A percentile compares a stretch with the other conserved stretches of the same genome.
These are phyloP conservation scores for Trichomycterus rosablanca DNA, from an alignment of 2,113 vertebrate species.

Conservation along the genomic window DNA sequence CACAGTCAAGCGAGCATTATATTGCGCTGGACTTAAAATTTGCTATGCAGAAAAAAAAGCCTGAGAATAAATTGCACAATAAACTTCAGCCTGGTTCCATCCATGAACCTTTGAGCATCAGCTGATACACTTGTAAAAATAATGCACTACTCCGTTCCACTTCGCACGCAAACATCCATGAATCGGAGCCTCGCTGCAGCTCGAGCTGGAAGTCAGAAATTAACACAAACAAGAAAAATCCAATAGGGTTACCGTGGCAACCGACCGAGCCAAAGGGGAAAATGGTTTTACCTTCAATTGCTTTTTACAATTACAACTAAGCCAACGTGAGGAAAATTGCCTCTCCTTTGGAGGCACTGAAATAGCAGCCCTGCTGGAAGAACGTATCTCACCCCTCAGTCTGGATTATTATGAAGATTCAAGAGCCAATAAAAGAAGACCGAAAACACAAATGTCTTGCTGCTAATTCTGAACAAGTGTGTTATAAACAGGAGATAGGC, in stretches of 20 bases:
- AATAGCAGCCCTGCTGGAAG: slow-evolving; percentile 60
- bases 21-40: too few relatives aligned
- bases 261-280: slow-evolving; percentile 53
- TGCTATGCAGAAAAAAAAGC: too few relatives aligned
- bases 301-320: slow-evolving; percentile 63
- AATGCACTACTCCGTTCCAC: neutral
- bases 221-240: slow-evolving; percentile 32
- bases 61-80: too few relatives aligned
- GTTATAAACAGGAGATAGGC: slow-evolving; percentile 3
- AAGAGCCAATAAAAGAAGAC: slow-evolving; percentile 12
- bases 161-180: neutral
- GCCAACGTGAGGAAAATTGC: slow-evolving; percentile 61
- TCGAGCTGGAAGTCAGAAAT: slow-evolving; percentile 2
- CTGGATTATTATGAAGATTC: slow-evolving; percentile 7
- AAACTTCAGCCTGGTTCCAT: too few relatives aligned
- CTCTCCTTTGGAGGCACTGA: slow-evolving; percentile 55
- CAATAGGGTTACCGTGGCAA: slow-evolving; percentile 57
- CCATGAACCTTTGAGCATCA: too few relatives aligned
- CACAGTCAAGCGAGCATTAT: too few relatives aligned
- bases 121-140: neutral
- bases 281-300: slow-evolving; percentile 62
- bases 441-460: neutral
- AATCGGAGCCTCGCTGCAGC: neutral
- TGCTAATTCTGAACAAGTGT: neutral
- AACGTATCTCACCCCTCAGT: slow-evolving; percentile 34